Evolutionary conservation across 2,888 invertebrate genomes (phyloP).

Genomic region (Baccha elongata): DNA sequence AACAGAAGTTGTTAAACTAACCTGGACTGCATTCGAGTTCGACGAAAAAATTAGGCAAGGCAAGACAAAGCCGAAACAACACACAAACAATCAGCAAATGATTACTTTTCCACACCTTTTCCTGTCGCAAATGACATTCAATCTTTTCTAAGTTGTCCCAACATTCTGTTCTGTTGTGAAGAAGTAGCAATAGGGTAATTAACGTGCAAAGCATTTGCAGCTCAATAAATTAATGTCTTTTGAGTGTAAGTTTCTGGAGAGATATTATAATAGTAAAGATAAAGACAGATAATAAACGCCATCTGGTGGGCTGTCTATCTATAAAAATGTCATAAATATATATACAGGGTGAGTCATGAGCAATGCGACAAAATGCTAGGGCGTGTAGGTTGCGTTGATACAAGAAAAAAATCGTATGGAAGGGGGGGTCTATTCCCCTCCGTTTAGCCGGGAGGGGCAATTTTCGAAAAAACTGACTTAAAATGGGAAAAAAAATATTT

Average conservation of each 20-base stretch:
- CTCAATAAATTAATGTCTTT: constrained; percentile 3
- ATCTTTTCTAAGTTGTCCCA: constrained; percentile 16
- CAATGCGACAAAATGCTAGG: too few species aligned
- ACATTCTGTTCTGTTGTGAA: neutral
- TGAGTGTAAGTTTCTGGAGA: neutral
- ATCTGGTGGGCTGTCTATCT: constrained; percentile 15
- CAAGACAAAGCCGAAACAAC: constrained; percentile 7
- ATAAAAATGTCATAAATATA: too few species aligned
- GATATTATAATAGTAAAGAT: too few species aligned
- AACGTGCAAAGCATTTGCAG: constrained; percentile 25
- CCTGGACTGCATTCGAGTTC: constrained; percentile 52
- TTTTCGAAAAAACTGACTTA: too few species aligned
- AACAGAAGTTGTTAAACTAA: constrained; percentile 57
- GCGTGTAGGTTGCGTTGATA: too few species aligned
- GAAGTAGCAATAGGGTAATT: constrained; percentile 46
- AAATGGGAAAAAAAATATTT: too few species aligned
- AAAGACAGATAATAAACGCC: neutral
- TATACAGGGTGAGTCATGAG: too few species aligned
- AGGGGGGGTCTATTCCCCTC: too few species aligned
- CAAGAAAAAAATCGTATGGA: too few species aligned
- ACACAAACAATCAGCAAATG: constrained; percentile 12
- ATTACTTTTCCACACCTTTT: constrained; percentile 58
- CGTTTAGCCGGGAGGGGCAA: too few species aligned
- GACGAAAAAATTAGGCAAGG: constrained; percentile 48
- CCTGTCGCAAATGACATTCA: constrained; percentile 51